Base-by-base conservation (phyloP, 30 jellyfish, hydroid and myxozoan species). In the Hydra vulgaris region DNA sequence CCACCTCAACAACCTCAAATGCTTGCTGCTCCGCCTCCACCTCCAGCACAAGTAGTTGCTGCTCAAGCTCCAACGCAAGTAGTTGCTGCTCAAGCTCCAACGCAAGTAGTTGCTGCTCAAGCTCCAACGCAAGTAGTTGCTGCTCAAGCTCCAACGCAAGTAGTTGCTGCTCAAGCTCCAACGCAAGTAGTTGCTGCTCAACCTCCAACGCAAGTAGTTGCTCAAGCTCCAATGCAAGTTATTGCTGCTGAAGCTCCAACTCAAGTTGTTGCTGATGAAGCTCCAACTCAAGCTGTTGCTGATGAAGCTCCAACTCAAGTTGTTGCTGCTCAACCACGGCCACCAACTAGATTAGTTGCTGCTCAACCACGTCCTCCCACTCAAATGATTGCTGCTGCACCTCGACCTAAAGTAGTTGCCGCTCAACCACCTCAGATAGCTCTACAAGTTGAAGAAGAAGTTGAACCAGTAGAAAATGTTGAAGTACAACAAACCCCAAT, bases 21-120 rank as follows among this genome's bases (percentile, higher is more conserved):
- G 27, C 76, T 23, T 3, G 78, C 85, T 40, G 69, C 79, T 15
- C 27, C 82, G 53, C 53, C 82, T 17, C 20, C 79, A 8, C 85
- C 25, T 12, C 7, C 79, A 8, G 80, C 82, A 24, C 16, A 76
- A 24, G 78, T 77, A 21, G 17, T 53, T 16, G 82, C 7, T 18
- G 4, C 73, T 68, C 23, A 16, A 12, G 21, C 80, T 78, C 53
- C 27, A 0, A 53, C 7, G 23, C 85, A 25, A 16, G 80, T 15
- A 69, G 27, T 23, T 20, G 27, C 76, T 20, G 12, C 76, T 3
- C 25, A 20, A 20, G 15, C 15, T 69, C 27, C 5, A 20, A 56
- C 82, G 19, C 16, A 76, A 24, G 78, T 77, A 21, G 17, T 53
- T 16, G 82, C 7, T 18, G 4, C 73, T 68, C 23, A 16, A 12